Evolutionary conservation across 2,113 vertebrate genomes (phyloP).

Genomic region (Rafetus swinhoei): DNA sequence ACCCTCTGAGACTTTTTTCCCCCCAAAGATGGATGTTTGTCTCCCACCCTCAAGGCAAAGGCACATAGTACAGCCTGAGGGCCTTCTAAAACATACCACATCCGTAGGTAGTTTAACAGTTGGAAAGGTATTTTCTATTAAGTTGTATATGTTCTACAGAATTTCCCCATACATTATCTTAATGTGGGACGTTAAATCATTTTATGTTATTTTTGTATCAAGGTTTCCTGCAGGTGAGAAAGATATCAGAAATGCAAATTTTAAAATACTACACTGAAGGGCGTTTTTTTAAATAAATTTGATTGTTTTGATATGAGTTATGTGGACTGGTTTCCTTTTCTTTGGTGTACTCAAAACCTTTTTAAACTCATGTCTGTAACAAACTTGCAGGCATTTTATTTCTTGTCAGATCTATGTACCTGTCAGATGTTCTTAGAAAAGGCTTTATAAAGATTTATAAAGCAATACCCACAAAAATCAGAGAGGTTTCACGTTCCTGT

Average conservation of each 20-base stretch:
- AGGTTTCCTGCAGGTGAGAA: neutral
- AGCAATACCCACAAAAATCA: neutral
- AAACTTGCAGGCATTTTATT: conserved; percentile 1
- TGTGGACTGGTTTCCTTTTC: conserved; percentile 14
- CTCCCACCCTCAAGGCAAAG: neutral
- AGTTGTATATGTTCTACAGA: neutral
- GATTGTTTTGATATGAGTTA: conserved; percentile 4
- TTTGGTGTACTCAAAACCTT: conserved; percentile 20
- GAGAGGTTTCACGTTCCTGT: neutral
- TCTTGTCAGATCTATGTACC: conserved; percentile 5
- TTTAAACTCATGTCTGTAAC: neutral
- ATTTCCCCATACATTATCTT: neutral
- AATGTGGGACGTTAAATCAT: neutral
- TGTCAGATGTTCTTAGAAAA: conserved; percentile 21
- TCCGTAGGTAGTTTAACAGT: neutral
- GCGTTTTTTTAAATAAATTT: neutral
- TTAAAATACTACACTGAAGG: neutral
- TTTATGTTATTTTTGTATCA: neutral
- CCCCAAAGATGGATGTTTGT: neutral
- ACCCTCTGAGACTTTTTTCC: too few relatives aligned
- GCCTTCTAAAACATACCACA: neutral
- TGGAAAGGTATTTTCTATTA: neutral
- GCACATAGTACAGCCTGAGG: neutral
- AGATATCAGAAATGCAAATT: conserved; percentile 2
- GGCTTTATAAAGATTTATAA: conserved; percentile 22